Base-by-base conservation (phyloP, 2,888 invertebrate genomes). In the Doris montereyensis region DNA sequence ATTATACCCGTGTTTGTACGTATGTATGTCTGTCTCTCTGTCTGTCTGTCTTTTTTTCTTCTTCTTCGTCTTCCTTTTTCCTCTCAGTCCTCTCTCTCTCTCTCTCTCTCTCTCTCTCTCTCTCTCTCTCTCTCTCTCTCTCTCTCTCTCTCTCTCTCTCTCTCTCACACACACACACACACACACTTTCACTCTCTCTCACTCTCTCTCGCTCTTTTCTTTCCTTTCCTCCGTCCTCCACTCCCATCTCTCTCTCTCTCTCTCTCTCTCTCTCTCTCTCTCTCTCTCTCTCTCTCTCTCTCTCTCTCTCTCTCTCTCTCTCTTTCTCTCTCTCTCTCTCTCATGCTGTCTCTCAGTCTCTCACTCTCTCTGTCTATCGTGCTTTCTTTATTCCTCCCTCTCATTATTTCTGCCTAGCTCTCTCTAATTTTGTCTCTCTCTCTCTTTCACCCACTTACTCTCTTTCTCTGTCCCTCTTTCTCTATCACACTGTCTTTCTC, bases 91-190 rank as follows among this genome's bases (percentile, higher is more conserved):
- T 24, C 62, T 62, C 62, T 62, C 62, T 62, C 62, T 62, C 62
- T 62, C 62, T 62, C 62, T 62, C 62, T 62, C 62, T 62, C 62
- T 62, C 62, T 62, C 62, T 62, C 62, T 62, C 52, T 41, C 52
- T 41, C 52, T 41, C 52, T 41, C 52, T 41, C 52, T 41, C 52
- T 41, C 52, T 41, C 52, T 41, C 52, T 41, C 52, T 41, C 52
- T 41, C 52, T 41, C 52, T 41, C 52, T 41, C 52, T 41, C 52
- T 41, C 52, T 41, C 52, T 41, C 52, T 41, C 52, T 41, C 52
- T 41, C 52, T 41, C 52, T 41, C 52, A 10, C 52, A 10, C 52
- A 5, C 17, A 5, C 52, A 5, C 52, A 5, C 52, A 5, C 52
- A 5, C 5, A 17, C 52, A 10, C 52, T 17, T 41, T 41, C 5